Conservation (phyloP, 2,113 vertebrate genomes). For the Phyllostomus hastatus region DNA sequence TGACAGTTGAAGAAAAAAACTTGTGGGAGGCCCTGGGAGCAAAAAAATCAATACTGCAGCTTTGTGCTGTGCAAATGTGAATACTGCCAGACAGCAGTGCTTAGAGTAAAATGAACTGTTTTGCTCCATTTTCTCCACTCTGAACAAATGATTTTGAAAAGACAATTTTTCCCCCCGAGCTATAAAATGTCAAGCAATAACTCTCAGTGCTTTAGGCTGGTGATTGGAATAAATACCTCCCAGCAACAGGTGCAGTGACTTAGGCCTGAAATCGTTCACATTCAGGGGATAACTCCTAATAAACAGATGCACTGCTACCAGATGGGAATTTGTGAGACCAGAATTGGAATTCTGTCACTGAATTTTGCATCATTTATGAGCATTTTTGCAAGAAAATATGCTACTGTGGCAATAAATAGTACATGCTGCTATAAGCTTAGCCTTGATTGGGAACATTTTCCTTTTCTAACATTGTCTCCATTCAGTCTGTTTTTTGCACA, state of each 20-base stretch:
- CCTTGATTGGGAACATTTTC: slow-evolving; percentile 73
- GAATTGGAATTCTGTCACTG: slow-evolving; percentile 46
- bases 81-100: slow-evolving; percentile 83
- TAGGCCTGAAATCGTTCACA: slow-evolving; percentile 76
- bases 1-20: slow-evolving; percentile 83
- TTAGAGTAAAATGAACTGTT: slow-evolving; percentile 85
- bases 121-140: slow-evolving; percentile 83
- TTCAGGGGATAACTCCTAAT: slow-evolving; percentile 71
- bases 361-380: slow-evolving; percentile 57
- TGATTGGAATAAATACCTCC: slow-evolving; percentile 79
- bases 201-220: slow-evolving; percentile 74
- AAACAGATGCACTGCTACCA: slow-evolving; percentile 71
- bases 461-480: slow-evolving; percentile 63
- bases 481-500: slow-evolving; percentile 57
- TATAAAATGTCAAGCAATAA: slow-evolving; percentile 82
- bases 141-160: slow-evolving; percentile 85
- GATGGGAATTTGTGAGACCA: slow-evolving; percentile 52
- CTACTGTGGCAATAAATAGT: slow-evolving; percentile 80
- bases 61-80: slow-evolving; percentile 86
- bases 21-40: slow-evolving; percentile 79
- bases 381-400: slow-evolving; percentile 56
- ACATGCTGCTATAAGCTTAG: slow-evolving; percentile 74
- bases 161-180: slow-evolving; percentile 71
- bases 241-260: slow-evolving; percentile 80
- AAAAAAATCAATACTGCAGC: slow-evolving; percentile 87